These are phyloP conservation scores for Drosophila melanosoma DNA, from an alignment of 2,888 invertebrate genomes.

Conservation along the genomic window DNA sequence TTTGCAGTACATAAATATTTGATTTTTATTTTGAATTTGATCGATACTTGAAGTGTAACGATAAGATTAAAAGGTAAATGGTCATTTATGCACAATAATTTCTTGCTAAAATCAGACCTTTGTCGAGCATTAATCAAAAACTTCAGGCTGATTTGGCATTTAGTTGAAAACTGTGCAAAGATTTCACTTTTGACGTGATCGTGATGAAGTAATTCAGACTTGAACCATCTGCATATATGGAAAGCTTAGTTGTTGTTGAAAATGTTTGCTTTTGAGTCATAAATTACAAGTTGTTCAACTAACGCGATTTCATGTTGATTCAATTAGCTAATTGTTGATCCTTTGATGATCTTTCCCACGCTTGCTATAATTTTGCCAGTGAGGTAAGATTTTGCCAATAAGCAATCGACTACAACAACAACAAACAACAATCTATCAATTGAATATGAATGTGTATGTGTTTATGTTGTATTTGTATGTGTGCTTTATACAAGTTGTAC, in stretches of 20 bases:
- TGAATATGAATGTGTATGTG: background rate
- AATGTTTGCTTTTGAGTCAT: background rate
- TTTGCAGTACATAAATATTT: background rate
- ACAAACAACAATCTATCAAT: conserved; percentile 10
- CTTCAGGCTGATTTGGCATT: conserved; percentile 1
- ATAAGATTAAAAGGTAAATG: too few relatives aligned
- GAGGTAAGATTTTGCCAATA: conserved; percentile 34
- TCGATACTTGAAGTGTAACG: too few relatives aligned
- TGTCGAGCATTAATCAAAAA: background rate
- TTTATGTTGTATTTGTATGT: background rate
- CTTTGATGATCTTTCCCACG: conserved; percentile 30
- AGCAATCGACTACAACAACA: background rate
- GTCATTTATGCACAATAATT: too few relatives aligned
- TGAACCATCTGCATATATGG: conserved; percentile 15
- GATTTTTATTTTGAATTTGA: too few relatives aligned
- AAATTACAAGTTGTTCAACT: background rate
- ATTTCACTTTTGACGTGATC: conserved; percentile 45
- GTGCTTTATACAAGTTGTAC: conserved; percentile 15
- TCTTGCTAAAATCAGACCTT: too few relatives aligned
- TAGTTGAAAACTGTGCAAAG: conserved; percentile 21
- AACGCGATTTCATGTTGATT: background rate
- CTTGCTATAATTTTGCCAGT: conserved; percentile 4
- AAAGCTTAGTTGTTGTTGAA: conserved; percentile 28
- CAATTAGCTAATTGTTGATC: conserved; percentile 22
- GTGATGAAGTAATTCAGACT: conserved; percentile 57